These are phyloP conservation scores for Tinea semifulvella DNA, from an alignment of 2,888 invertebrate species.

Conservation along the genomic window DNA sequence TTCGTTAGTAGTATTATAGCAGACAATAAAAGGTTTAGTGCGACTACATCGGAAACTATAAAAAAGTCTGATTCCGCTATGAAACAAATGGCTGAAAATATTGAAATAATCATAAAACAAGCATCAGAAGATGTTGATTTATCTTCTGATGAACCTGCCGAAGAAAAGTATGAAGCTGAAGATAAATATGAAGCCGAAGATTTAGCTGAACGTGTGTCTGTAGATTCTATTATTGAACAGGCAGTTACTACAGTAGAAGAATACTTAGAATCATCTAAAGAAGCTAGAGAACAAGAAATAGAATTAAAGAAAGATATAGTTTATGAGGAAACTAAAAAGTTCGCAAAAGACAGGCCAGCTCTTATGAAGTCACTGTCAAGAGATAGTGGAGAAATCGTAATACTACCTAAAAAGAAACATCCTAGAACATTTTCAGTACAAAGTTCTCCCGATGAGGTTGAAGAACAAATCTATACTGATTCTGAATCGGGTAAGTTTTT, in stretches of 20 bases:
- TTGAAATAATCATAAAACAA: conserved; percentile 60
- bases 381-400: conserved; percentile 56
- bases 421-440: conserved; percentile 59
- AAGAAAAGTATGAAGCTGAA: conserved; percentile 26
- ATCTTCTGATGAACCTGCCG: conserved; percentile 45
- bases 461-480: conserved; percentile 63
- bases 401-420: conserved; percentile 60
- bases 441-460: conserved; percentile 62
- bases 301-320: conserved; percentile 37
- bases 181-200: conserved; percentile 24
- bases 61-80: conserved; percentile 60
- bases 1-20: conserved; percentile 20
- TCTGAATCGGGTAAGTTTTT: conserved; percentile 54
- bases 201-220: conserved; percentile 46
- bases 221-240: conserved; percentile 57
- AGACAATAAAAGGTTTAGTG: conserved; percentile 25
- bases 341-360: conserved; percentile 45
- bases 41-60: conserved; percentile 29
- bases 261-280: conserved; percentile 37
- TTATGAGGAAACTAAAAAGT: conserved; percentile 39
- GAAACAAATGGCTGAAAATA: conserved; percentile 63
- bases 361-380: conserved; percentile 56
- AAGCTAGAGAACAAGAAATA: conserved; percentile 32
- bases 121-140: conserved; percentile 56
- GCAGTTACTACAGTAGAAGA: conserved; percentile 52